Conservation (phyloP, 1,140 invertebrate species). For the Holotrichia oblita region DNA sequence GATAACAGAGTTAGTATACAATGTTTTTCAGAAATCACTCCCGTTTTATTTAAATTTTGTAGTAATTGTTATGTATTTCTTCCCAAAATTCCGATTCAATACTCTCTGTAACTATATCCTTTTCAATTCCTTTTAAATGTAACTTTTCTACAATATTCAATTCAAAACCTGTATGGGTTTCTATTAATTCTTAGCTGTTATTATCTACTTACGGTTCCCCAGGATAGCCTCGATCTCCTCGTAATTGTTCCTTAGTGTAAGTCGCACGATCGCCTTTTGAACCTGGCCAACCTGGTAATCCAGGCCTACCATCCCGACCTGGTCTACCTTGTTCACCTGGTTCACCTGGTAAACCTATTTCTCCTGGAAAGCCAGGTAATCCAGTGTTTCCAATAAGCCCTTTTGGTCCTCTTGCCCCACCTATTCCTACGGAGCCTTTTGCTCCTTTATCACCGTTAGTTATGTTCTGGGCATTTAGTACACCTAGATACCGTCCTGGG, state of each 20-base stretch:
- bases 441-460: conserved; percentile 62
- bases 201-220: conserved; percentile 51
- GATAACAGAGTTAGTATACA: no score
- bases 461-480: no score
- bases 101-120: no score
- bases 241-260: conserved; percentile 61
- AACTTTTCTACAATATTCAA: no score
- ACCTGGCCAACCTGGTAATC: conserved; percentile 66
- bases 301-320: conserved; percentile 66
- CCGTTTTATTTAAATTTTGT: no score
- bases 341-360: conserved; percentile 69
- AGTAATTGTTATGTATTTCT: no score
- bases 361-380: conserved; percentile 62
- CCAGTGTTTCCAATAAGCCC: conserved; percentile 62
- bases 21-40: no score
- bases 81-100: no score
- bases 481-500: no score
- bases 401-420: conserved; percentile 58
- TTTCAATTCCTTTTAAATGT: no score
- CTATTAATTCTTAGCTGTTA: background rate
- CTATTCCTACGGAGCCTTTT: no score
- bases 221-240: conserved; percentile 61
- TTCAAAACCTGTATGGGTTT: no score
- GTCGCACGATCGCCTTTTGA: conserved; percentile 64
- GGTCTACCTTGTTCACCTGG: conserved; percentile 62